Evolutionary conservation across 2,113 vertebrate genomes (phyloP).

Genomic region (Pyxicephalus adspersus): DNA sequence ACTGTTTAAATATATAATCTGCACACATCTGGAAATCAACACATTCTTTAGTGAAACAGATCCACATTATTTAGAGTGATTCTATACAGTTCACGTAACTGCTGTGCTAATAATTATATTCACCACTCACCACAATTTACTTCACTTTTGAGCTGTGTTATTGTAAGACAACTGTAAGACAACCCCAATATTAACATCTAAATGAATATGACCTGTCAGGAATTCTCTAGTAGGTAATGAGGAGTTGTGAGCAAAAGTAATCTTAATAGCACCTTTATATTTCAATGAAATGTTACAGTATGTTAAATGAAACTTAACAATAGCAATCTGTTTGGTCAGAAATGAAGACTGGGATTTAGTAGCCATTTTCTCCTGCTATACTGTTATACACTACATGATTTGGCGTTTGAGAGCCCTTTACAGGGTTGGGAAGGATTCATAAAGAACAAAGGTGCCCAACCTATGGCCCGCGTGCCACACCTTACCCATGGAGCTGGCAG

Average conservation of each 20-base stretch:
- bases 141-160: neutral
- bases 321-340: no score
- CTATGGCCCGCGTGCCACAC: no score
- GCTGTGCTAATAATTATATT: neutral
- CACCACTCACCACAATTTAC: neutral
- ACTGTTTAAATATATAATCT: slow-evolving; percentile 20
- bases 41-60: slow-evolving; percentile 14
- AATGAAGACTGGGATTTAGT: no score
- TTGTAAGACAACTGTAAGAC: neutral
- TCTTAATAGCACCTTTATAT: no score
- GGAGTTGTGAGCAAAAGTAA: neutral
- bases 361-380: no score
- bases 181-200: neutral
- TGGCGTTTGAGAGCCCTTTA: no score
- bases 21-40: slow-evolving; percentile 31
- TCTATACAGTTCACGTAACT: neutral
- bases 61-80: slow-evolving; percentile 15
- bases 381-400: no score
- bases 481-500: no score
- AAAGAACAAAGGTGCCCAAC: no score
- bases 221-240: neutral
- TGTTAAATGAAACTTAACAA: no score
- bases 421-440: no score
- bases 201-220: neutral
- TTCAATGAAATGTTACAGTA: no score